phyloP scores from a whole-genome alignment of 2,797 vertebrate genomes.

The Spinibarbus caldwelli region DNA sequence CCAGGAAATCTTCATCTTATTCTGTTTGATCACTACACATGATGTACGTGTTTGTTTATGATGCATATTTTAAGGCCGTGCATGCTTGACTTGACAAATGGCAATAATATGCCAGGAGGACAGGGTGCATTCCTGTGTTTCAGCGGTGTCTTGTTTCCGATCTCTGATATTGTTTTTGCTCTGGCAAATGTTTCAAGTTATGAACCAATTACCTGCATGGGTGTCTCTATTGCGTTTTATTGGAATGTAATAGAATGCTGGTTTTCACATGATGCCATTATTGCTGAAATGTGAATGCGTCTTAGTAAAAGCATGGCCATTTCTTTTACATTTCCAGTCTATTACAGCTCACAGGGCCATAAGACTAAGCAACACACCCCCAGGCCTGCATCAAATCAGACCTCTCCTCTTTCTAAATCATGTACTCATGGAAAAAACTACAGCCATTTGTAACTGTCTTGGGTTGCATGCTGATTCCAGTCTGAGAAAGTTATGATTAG shows the following conservation, averaged over 20 bases:
- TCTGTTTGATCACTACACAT: conserved; percentile 15
- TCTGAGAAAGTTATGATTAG: conserved; percentile 7
- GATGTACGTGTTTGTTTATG: conserved; percentile 23
- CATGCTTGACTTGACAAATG: conserved; percentile 45
- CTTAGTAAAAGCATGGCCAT: conserved; percentile 49
- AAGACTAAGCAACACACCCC: conserved; percentile 22
- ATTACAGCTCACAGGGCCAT: conserved; percentile 42
- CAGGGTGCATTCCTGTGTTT: conserved; percentile 29
- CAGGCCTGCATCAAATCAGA: conserved; percentile 16
- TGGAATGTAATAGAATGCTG: conserved; percentile 52
- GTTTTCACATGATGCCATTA: conserved; percentile 47
- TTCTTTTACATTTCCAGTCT: conserved; percentile 56
- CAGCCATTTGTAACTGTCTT: background rate
- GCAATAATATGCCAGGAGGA: conserved; percentile 32
- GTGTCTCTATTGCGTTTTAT: conserved; percentile 43
- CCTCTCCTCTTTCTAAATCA: background rate
- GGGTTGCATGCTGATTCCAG: conserved; percentile 14
- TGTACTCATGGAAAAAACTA: background rate
- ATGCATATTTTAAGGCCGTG: background rate
- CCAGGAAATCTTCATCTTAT: conserved; percentile 4
- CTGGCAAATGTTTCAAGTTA: conserved; percentile 56
- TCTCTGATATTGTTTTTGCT: conserved; percentile 51
- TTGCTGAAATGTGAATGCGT: conserved; percentile 45
- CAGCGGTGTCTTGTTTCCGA: conserved; percentile 34
- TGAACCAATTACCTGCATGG: conserved; percentile 59